A percentile compares a stretch with the other conserved stretches of the same genome.
Evolutionary conservation across 2,888 invertebrate species (phyloP).

Genomic region (Diogma glabrata): DNA sequence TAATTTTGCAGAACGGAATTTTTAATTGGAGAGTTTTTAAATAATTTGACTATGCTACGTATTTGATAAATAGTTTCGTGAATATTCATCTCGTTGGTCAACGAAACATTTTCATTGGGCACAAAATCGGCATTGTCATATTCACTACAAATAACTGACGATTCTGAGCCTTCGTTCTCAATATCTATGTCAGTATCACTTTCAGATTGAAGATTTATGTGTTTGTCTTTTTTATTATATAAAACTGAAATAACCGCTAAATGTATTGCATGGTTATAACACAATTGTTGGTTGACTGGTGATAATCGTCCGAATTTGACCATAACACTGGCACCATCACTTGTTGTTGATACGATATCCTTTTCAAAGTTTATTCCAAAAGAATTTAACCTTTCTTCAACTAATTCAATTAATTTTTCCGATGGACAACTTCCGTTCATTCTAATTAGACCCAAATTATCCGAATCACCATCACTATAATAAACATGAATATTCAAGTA

Average conservation of each 20-base stretch:
- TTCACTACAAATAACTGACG: no score
- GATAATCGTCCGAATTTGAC: neutral
- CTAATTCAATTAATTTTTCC: constrained; percentile 5
- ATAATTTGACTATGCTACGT: constrained; percentile 3
- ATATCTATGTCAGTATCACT: no score
- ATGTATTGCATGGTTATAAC: no score
- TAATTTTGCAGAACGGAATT: constrained; percentile 5
- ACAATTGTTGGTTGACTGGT: no score
- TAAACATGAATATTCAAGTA: constrained; percentile 7
- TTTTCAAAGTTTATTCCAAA: constrained; percentile 4
- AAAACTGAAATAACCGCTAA: constrained; percentile 4
- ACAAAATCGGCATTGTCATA: no score
- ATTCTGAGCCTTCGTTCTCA: neutral
- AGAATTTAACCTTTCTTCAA: neutral
- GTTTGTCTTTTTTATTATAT: constrained; percentile 3
- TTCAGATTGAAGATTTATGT: no score
- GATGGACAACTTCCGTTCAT: constrained; percentile 3
- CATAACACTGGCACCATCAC: constrained; percentile 7
- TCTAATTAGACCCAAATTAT: constrained; percentile 7
- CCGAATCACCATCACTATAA: neutral
- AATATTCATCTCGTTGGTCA: neutral
- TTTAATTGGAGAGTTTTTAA: constrained; percentile 1
- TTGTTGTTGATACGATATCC: neutral
- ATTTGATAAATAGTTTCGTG: neutral
- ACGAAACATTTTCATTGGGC: no score